A percentile compares a stretch with the other conserved stretches of the same genome.
phyloP scores from a whole-genome alignment of 2,888 invertebrate genomes.

The Archips xylosteana region DNA sequence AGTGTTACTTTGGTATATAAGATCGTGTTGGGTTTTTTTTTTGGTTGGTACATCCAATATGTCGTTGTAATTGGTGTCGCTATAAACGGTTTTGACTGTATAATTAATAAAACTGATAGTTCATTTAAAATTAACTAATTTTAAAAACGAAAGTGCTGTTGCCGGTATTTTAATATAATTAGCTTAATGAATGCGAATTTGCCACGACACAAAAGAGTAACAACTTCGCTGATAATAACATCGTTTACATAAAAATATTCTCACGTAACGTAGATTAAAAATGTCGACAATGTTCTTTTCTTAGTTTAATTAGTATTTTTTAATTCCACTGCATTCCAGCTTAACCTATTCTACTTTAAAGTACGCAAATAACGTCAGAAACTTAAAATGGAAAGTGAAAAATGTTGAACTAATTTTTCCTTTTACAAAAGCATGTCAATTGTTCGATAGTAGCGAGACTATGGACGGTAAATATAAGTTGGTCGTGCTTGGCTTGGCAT shows the following conservation, averaged over 20 bases:
- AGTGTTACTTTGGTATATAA: too few relatives aligned
- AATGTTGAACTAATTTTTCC: not conserved
- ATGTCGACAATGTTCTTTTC: conserved; percentile 8
- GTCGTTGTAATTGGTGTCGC: too few relatives aligned
- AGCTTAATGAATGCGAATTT: not conserved
- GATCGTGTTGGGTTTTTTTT: too few relatives aligned
- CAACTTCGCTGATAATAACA: not conserved
- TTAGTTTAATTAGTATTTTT: conserved; percentile 4
- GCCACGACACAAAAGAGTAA: not conserved
- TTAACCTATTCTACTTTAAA: not conserved
- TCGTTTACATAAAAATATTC: not conserved
- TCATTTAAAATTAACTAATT: not conserved
- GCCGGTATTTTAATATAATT: not conserved
- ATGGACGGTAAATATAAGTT: not conserved
- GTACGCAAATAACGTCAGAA: not conserved
- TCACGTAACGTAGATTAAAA: conserved; percentile 4
- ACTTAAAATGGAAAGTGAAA: not conserved
- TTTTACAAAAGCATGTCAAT: not conserved
- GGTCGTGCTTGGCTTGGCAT: conserved; percentile 54
- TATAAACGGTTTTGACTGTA: too few relatives aligned
- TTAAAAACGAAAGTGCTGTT: not conserved
- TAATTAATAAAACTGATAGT: too few relatives aligned
- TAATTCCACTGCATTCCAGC: not conserved
- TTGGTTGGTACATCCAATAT: too few relatives aligned
- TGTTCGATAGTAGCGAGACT: not conserved